Conservation (phyloP, 2,113 vertebrate genomes). For the Macaca fascicularis region DNA sequence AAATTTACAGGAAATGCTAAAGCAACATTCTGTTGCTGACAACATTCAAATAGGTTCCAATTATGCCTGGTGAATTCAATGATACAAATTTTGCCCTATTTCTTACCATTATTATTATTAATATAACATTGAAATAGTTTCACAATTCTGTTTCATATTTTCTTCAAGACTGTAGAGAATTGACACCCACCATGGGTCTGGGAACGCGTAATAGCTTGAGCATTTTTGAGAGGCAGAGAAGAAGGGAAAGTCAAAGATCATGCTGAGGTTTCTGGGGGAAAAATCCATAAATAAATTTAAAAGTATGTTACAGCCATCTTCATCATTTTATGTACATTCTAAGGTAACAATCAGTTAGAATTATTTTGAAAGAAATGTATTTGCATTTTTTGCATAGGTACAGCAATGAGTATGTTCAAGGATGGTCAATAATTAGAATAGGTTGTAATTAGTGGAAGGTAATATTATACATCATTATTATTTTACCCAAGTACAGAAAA, state of each 20-base stretch:
- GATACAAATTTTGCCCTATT: neutral
- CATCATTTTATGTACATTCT: neutral
- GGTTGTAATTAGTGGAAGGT: neutral
- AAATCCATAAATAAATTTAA: neutral
- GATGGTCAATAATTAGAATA: neutral
- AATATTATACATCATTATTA: neutral
- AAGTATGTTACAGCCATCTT: neutral
- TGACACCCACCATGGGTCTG: neutral
- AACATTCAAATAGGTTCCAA: neutral
- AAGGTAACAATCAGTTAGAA: neutral
- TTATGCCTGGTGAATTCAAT: neutral
- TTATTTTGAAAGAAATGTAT: neutral
- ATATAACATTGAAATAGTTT: neutral
- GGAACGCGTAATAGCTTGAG: neutral
- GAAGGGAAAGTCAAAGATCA: neutral
- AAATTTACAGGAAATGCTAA: neutral
- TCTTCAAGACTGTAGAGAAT: neutral
- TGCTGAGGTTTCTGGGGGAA: neutral
- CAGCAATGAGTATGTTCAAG: neutral
- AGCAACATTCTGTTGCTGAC: neutral
- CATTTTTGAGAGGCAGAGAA: neutral
- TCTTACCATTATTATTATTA: neutral
- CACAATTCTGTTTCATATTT: neutral
- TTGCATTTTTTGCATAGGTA: neutral
- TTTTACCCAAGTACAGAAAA: neutral